Evolutionary conservation across 2,888 invertebrate genomes (phyloP), one percentile per base, ranked within the genome.

Genomic region (Apodemia zela): DNA sequence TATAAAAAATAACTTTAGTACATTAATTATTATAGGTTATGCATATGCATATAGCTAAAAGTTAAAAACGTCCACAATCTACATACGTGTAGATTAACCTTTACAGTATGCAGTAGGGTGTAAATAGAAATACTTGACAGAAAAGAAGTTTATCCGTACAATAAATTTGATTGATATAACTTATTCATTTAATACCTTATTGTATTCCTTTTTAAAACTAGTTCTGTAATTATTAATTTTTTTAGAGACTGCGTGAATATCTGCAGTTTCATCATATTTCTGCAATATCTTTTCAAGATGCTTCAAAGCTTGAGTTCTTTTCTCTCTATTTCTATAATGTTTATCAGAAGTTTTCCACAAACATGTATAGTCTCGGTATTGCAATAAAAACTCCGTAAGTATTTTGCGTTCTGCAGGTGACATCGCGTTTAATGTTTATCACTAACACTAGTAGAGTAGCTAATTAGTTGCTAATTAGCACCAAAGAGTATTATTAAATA

Each of bases 231-330:
- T 42, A 42, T 42, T 42, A 42, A 42, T 42, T n/a, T 42, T 42
- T 42, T 42, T 42, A 42, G 42, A 42, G n/a, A 42, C 42, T 15
- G 42, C 15, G 15, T 42, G 42, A 42, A 42, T 42, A n/a, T 42
- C 42, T 15, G 42, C 42, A 42, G 42, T 42, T 42, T 42, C 42
- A 42, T 42, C 42, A 42, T 47, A 47, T 47, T 47, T 47, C 47
- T 47, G 47, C 17, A 47, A 8, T 47, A 47, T 47, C n/a, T 47
- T 47, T 8, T 7, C 17, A 17, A 47, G 47, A 47, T 47, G 47
- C 47, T 47, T 47, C 47, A 47, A n/a, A 47, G 47, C 47, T 47
- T 47, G 47, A 17, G 47, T 47, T 47, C 47, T 47, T 47, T 47
- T 47, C 17, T 17, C 47, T 47, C 47, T 47, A 47, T 47, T 47